Evolutionary conservation across 2,797 vertebrate species (phyloP).

Genomic region (Chromis chromis): DNA sequence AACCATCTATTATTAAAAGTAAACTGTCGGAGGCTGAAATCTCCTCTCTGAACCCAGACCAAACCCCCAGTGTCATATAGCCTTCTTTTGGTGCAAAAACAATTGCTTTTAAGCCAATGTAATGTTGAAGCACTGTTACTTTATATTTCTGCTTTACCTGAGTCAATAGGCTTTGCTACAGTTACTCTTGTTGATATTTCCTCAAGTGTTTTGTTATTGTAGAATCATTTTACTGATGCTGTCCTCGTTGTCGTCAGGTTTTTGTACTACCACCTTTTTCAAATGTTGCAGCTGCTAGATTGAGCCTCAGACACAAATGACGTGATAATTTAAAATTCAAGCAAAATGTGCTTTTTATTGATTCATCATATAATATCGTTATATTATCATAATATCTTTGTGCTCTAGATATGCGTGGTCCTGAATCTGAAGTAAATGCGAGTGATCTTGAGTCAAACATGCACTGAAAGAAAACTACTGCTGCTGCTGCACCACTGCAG

Average conservation of each 20-base stretch:
- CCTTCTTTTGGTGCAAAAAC: conserved; percentile 48
- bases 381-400: neutral
- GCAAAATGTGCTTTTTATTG: conserved; percentile 1
- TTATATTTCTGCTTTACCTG: conserved; percentile 9
- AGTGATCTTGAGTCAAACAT: conserved; percentile 11
- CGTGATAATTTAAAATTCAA: neutral
- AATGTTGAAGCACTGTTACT: conserved; percentile 5
- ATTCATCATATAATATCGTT: neutral
- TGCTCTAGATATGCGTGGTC: neutral
- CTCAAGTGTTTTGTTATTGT: neutral
- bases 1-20: conserved; percentile 83
- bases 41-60: conserved; percentile 43
- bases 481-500: conserved; percentile 7
- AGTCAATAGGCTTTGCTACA: conserved; percentile 2
- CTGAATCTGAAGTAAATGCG: neutral
- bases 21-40: conserved; percentile 64
- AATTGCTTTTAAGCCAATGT: neutral
- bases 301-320: conserved; percentile 25
- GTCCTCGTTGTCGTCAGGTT: neutral
- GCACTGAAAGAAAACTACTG: conserved; percentile 16
- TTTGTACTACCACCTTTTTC: conserved; percentile 2
- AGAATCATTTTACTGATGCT: neutral
- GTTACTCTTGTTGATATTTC: neutral
- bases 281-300: conserved; percentile 14
- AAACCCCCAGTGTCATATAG: conserved; percentile 29